Percentiles rank a stretch among this genome's conserved stretches.
These are phyloP conservation scores for Strigamia maritima DNA, from an alignment of 2,888 invertebrate species.

Conservation along the genomic window DNA sequence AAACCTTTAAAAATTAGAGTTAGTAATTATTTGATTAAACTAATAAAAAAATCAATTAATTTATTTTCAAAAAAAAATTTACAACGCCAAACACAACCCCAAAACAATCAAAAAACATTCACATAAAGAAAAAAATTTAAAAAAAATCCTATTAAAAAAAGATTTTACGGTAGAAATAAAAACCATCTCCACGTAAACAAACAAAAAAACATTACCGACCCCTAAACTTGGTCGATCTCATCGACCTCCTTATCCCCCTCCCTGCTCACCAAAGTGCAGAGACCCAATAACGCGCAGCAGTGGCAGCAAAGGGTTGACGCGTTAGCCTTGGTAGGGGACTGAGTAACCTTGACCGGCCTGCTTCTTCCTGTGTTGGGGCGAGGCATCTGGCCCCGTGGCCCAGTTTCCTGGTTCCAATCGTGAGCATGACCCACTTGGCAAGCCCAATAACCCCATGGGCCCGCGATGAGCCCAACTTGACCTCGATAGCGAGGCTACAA, in stretches of 20 bases:
- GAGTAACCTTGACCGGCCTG: slow-evolving; percentile 25
- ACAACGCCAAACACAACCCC: too few relatives aligned
- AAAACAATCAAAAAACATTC: too few relatives aligned
- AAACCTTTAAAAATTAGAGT: too few relatives aligned
- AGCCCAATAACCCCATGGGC: slow-evolving; percentile 6
- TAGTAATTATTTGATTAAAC: too few relatives aligned
- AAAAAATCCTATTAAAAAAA: too few relatives aligned
- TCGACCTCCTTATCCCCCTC: background rate
- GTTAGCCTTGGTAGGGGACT: background rate
- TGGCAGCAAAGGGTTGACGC: slow-evolving; percentile 4
- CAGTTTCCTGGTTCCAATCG: slow-evolving; percentile 15
- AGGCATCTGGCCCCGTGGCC: background rate
- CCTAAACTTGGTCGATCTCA: background rate
- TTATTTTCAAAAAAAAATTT: too few relatives aligned
- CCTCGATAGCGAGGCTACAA: background rate
- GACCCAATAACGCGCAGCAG: background rate
- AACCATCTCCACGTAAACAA: too few relatives aligned
- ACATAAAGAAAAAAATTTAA: too few relatives aligned
- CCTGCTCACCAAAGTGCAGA: background rate
- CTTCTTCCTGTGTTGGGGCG: background rate
- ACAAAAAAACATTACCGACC: too few relatives aligned
- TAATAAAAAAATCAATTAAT: too few relatives aligned
- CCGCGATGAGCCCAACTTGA: background rate
- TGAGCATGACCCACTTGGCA: slow-evolving; percentile 8
- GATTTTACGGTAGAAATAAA: too few relatives aligned